Percentiles rank a stretch among this genome's conserved stretches.
These are phyloP conservation scores for Cryptophagus acutangulus DNA, from an alignment of 2,888 invertebrate species.

Conservation along the genomic window DNA sequence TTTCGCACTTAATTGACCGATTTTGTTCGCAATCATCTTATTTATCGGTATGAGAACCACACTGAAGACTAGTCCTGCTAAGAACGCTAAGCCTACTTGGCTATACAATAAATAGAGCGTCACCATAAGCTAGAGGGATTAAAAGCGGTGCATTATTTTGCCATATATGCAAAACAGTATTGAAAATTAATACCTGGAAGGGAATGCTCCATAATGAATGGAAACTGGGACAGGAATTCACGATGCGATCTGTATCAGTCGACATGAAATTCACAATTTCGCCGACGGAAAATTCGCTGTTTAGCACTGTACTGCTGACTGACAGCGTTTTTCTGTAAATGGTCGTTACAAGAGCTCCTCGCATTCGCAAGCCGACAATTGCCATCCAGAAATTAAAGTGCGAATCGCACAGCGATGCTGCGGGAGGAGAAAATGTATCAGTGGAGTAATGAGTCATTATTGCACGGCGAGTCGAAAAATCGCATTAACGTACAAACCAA, in stretches of 20 bases:
- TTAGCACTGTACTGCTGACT: constrained; percentile 41
- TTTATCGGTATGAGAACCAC: constrained; percentile 89
- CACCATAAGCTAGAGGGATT: constrained; percentile 60
- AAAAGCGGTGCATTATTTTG: not conserved
- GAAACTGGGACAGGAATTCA: constrained; percentile 93
- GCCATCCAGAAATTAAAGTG: constrained; percentile 90
- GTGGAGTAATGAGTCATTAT: not conserved
- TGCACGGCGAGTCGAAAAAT: not conserved
- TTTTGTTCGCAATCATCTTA: constrained; percentile 81
- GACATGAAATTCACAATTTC: constrained; percentile 96
- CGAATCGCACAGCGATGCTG: constrained; percentile 72
- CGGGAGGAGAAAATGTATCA: constrained; percentile 28
- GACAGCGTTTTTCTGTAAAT: constrained; percentile 69
- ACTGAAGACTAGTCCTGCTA: constrained; percentile 85
- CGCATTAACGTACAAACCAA: constrained; percentile 61
- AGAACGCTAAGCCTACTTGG: constrained; percentile 86
- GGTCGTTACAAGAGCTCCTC: constrained; percentile 76
- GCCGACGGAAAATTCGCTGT: constrained; percentile 59
- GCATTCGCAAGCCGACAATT: constrained; percentile 78
- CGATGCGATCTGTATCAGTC: constrained; percentile 90
- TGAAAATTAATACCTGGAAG: constrained; percentile 60
- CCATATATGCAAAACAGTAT: constrained; percentile 6
- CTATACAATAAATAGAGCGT: constrained; percentile 78
- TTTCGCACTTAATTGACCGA: constrained; percentile 76
- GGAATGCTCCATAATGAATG: constrained; percentile 97